Evolutionary conservation across 2,113 vertebrate species (phyloP).

Genomic region (Anguilla japonica): DNA sequence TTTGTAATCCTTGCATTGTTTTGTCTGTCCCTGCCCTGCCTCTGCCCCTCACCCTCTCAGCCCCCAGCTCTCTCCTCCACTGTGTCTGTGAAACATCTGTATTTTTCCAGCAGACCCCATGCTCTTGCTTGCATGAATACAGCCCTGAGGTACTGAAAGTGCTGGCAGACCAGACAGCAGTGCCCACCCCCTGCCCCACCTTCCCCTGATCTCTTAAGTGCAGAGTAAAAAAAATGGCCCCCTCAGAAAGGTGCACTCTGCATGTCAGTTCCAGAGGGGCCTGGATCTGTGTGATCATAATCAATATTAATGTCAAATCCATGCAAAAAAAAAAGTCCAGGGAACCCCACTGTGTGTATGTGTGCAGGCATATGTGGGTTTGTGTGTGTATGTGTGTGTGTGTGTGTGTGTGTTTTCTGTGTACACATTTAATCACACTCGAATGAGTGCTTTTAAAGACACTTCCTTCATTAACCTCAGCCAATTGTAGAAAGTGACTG

Average conservation of each 20-base stretch:
- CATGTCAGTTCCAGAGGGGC: conserved; percentile 57
- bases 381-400: not conserved
- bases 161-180: not conserved
- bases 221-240: conserved; percentile 56
- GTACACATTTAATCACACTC: not conserved
- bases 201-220: conserved; percentile 43
- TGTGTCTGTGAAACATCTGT: conserved; percentile 53
- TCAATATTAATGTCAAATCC: conserved; percentile 62
- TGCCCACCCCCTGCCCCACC: not conserved
- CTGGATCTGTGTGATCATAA: conserved; percentile 57
- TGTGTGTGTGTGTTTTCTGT: not conserved
- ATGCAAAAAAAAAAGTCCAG: not conserved
- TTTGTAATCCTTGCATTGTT: conserved; percentile 37
- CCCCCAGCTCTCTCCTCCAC: conserved; percentile 51
- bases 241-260: conserved; percentile 59
- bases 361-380: not conserved
- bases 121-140: conserved; percentile 50
- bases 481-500: conserved; percentile 20
- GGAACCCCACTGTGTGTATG: conserved; percentile 15
- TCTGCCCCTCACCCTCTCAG: not conserved
- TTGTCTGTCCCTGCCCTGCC: not conserved
- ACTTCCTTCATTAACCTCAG: conserved; percentile 16
- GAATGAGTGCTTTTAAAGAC: conserved; percentile 8
- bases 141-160: not conserved
- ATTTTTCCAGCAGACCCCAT: conserved; percentile 63